Evolutionary conservation across 1,140 invertebrate genomes (phyloP).

Genomic region (Drosophila oshimai): DNA sequence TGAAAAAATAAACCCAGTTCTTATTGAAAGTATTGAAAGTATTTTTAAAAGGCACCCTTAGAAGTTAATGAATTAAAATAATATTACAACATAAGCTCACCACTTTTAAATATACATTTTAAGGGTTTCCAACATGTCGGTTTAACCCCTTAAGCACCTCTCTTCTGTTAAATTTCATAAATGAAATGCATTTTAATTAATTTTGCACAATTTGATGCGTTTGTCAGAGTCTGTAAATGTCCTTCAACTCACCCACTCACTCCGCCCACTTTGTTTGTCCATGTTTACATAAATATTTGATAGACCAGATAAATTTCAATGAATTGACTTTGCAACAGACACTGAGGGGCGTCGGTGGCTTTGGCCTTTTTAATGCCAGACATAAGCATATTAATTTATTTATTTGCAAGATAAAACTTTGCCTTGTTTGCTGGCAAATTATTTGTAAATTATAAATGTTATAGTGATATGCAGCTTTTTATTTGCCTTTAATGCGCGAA

Average conservation of each 20-base stretch:
- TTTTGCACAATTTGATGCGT: constrained; percentile 56
- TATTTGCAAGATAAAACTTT: constrained; percentile 39
- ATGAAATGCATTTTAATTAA: constrained; percentile 79
- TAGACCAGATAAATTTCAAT: constrained; percentile 77
- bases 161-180: constrained; percentile 59
- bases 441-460: constrained; percentile 19
- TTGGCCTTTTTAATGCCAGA: constrained; percentile 55
- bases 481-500: constrained; percentile 21
- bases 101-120: background rate
- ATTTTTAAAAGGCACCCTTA: too few relatives aligned
- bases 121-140: background rate
- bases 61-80: too few relatives aligned
- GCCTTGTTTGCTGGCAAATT: constrained; percentile 20
- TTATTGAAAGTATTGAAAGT: too few relatives aligned
- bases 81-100: too few relatives aligned
- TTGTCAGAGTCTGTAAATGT: constrained; percentile 29
- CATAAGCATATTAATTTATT: constrained; percentile 75
- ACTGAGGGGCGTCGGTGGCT: background rate
- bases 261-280: constrained; percentile 42
- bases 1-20: too few relatives aligned
- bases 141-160: background rate
- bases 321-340: constrained; percentile 42
- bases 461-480: constrained; percentile 2
- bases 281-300: constrained; percentile 78
- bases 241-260: background rate